Evolutionary conservation across 2,797 vertebrate genomes (phyloP), one percentile per base, ranked within the genome.

Genomic region (Sebastes hubbsi): DNA sequence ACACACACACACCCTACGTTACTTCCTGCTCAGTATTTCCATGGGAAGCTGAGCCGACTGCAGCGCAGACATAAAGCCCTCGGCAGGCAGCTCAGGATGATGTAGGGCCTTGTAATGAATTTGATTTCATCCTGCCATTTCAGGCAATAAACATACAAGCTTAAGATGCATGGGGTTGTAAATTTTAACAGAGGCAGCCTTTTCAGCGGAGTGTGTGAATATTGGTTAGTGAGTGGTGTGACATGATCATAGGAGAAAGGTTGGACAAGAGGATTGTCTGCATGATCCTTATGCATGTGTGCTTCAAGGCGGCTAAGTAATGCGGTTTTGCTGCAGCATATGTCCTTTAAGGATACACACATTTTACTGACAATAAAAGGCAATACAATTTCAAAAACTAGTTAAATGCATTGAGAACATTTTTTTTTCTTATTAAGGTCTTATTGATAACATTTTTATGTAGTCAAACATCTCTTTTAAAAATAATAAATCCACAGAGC

Each of bases 61-160:
- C 81, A 63, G 80, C 12, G 9, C 71, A 84, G 84, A 87, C 83
- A 88, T 75, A 90, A 91, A 93, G 82, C 88, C 69, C 36, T 75
- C 85, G 88, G 91, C 92, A 91, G 87, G 84, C 76, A 60, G 54
- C 69, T 77, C 77, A 7, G 77, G 86, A 84, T 94, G 92, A 95
- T 94, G 76, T 86, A 93, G 83, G 80, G 82, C 72, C 77, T 93
- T 87, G 92, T 94, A 94, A 95, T 93, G 93, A 93, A 92, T 89
- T 87, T 89, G 86, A 94, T 94, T 94, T 90, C 91, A 87, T 86
- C 84, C 83, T 77, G 86, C 87, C 92, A 91, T 92, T 95, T 92
- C 88, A 79, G 82, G 87, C 88, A 86, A 87, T 92, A 89, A 93
- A 94, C 93, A 92, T 89, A 90, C 83, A 83, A 80, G 89, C 84